phyloP scores from a whole-genome alignment of 1,140 invertebrate species.

The Diachasmimorpha longicaudata region DNA sequence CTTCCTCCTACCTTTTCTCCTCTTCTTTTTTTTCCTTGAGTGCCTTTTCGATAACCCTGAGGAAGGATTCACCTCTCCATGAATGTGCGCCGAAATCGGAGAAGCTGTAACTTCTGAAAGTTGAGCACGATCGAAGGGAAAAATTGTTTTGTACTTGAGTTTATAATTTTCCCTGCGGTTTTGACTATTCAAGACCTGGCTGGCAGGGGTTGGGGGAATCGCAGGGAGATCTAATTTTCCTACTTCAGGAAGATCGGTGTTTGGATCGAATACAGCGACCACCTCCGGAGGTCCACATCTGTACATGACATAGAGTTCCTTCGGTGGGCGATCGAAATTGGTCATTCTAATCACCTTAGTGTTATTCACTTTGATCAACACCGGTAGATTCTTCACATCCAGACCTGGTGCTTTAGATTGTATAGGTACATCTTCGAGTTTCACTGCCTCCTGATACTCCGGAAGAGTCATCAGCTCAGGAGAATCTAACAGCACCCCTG shows the following conservation, averaged over 20 bases:
- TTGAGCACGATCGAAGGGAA: background rate
- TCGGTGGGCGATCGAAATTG: conserved; percentile 9
- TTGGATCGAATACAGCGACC: background rate
- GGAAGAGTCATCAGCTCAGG: background rate
- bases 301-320: conserved; percentile 29
- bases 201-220: background rate
- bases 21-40: background rate
- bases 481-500: background rate
- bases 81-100: background rate
- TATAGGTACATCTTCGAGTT: background rate
- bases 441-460: background rate
- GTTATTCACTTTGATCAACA: conserved; percentile 2
- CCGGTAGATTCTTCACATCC: background rate
- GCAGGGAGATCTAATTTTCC: background rate
- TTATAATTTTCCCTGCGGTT: background rate
- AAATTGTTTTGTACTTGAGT: background rate
- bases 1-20: background rate
- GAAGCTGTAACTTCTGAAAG: background rate
- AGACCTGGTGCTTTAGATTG: background rate
- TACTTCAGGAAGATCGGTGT: background rate
- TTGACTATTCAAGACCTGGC: background rate
- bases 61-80: background rate
- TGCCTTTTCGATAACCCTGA: background rate
- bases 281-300: conserved; percentile 25
- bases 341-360: background rate